phyloP scores from a whole-genome alignment of 1,140 invertebrate genomes.

The Lordiphosa collinella region DNA sequence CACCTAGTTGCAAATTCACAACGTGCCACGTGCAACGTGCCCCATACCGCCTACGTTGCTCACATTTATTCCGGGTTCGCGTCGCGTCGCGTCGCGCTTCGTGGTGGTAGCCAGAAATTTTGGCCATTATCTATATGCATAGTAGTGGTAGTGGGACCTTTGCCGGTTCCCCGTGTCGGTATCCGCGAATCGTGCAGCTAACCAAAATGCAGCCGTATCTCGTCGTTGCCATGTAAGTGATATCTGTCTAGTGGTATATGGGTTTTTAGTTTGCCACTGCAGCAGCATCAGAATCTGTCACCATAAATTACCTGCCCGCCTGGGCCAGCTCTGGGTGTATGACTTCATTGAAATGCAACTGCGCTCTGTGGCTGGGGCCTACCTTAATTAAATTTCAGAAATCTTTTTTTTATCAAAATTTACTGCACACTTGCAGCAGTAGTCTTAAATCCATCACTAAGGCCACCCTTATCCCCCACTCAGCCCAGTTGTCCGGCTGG shows the following conservation, averaged over 20 bases:
- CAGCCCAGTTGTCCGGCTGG: neutral
- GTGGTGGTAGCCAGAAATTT: slow-evolving; percentile 55
- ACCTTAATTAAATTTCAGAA: slow-evolving; percentile 69
- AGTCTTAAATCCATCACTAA: slow-evolving; percentile 24
- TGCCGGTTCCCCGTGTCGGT: neutral
- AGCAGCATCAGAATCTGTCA: slow-evolving; percentile 26
- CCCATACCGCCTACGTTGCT: slow-evolving; percentile 40
- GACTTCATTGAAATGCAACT: slow-evolving; percentile 47
- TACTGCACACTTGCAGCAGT: slow-evolving; percentile 30
- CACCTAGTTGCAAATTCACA: slow-evolving; percentile 60
- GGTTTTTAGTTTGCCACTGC: slow-evolving; percentile 31
- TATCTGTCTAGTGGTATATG: slow-evolving; percentile 44
- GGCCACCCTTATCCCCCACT: slow-evolving; percentile 4
- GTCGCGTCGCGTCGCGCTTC: slow-evolving; percentile 28
- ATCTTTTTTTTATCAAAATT: slow-evolving; percentile 61
- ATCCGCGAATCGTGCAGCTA: slow-evolving; percentile 37
- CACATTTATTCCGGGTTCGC: slow-evolving; percentile 44
- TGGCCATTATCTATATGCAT: slow-evolving; percentile 54
- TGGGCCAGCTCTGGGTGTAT: too few species aligned
- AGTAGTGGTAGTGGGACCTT: neutral
- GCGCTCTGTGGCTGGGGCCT: slow-evolving; percentile 14
- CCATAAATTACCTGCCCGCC: slow-evolving; percentile 64
- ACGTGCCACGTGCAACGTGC: slow-evolving; percentile 56
- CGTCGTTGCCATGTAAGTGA: slow-evolving; percentile 60
- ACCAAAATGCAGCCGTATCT: slow-evolving; percentile 19